These are phyloP conservation scores for Sceliomorpha sp. DNA, from an alignment of 2,888 invertebrate genomes.

Conservation along the genomic window DNA sequence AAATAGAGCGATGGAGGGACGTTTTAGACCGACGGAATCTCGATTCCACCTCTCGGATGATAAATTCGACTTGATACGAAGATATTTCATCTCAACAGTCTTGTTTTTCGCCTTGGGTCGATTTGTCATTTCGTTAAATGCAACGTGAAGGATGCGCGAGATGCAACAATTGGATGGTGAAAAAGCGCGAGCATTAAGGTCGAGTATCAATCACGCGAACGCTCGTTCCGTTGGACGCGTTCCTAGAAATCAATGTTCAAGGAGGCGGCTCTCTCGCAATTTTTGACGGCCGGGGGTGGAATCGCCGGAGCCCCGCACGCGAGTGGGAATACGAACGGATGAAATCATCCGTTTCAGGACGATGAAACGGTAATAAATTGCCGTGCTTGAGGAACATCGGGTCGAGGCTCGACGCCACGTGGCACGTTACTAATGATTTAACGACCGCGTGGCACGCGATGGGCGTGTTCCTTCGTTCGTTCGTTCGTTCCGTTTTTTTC, in stretches of 20 bases:
- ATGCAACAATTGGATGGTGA: slow-evolving; percentile 8
- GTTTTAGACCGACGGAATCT: too few relatives aligned
- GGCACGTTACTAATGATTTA: slow-evolving; percentile 72
- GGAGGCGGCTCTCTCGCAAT: slow-evolving; percentile 18
- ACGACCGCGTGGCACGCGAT: slow-evolving; percentile 75
- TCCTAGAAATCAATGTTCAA: slow-evolving; percentile 14
- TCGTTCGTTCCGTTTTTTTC: slow-evolving; percentile 56
- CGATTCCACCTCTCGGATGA: too few relatives aligned
- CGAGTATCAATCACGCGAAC: slow-evolving; percentile 18
- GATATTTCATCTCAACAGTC: too few relatives aligned
- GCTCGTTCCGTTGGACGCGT: neutral
- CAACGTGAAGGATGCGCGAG: neutral
- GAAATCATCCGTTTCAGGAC: slow-evolving; percentile 47
- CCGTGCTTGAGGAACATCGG: slow-evolving; percentile 49
- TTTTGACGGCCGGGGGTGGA: too few relatives aligned
- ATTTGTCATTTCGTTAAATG: too few relatives aligned
- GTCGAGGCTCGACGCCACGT: slow-evolving; percentile 60
- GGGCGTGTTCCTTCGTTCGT: too few relatives aligned
- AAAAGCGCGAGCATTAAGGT: slow-evolving; percentile 8
- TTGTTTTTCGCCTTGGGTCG: too few relatives aligned
- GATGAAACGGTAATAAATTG: slow-evolving; percentile 58
- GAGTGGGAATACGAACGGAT: slow-evolving; percentile 42
- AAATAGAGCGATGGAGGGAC: too few relatives aligned
- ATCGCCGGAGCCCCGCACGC: too few relatives aligned
- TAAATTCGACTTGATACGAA: too few relatives aligned